Percentiles rank a stretch among this genome's conserved stretches.
phyloP scores from a whole-genome alignment of 2,113 vertebrate species.

The Pollimyrus isidori region DNA sequence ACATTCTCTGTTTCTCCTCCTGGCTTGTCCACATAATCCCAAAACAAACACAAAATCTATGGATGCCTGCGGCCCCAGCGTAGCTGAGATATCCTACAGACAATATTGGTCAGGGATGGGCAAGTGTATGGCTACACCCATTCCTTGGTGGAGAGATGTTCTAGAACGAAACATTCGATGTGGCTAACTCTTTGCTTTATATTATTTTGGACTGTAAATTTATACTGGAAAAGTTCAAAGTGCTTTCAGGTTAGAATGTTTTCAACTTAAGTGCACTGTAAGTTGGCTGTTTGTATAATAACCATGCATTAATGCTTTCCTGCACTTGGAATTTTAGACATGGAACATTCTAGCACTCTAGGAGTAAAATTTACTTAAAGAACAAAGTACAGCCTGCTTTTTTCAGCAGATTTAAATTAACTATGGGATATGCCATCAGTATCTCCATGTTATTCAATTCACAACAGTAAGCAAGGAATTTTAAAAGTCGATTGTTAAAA shows the following conservation, averaged over 20 bases:
- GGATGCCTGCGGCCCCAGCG: background rate
- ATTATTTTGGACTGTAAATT: background rate
- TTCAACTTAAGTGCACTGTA: background rate
- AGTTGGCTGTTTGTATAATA: background rate
- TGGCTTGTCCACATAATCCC: background rate
- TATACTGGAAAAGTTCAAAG: background rate
- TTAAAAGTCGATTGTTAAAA: background rate
- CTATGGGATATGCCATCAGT: background rate
- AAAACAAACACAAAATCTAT: background rate
- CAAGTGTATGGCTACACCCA: background rate
- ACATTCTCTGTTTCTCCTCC: background rate
- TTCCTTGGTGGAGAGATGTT: background rate
- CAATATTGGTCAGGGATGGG: background rate
- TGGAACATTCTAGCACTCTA: background rate
- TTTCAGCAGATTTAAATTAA: background rate
- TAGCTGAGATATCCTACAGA: background rate
- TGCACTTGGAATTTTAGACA: background rate
- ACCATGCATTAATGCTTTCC: background rate
- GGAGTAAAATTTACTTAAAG: background rate
- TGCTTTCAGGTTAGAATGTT: background rate
- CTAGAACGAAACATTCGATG: background rate
- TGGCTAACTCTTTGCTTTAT: background rate
- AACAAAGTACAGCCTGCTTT: background rate
- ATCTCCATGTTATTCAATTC: background rate
- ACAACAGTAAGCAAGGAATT: background rate